These are phyloP conservation scores for Theonella swinhoei DNA, from an alignment of 37 sponge, comb jelly and placozoan species.

Conservation along the genomic window DNA sequence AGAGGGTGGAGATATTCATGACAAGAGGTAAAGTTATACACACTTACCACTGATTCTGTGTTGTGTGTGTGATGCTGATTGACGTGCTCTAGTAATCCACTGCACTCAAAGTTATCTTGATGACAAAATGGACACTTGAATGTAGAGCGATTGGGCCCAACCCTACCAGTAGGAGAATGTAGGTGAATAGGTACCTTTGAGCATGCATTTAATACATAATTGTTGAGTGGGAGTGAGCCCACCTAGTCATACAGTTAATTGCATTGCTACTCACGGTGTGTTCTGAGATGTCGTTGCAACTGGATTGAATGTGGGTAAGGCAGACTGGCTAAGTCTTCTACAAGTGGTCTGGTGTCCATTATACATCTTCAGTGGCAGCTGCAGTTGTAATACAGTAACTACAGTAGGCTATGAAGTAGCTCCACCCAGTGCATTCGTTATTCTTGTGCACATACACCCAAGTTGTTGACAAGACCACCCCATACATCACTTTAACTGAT, in stretches of 20 bases:
- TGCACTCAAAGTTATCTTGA: slow-evolving; percentile 47
- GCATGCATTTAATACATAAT: too few relatives aligned
- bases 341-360: slow-evolving; percentile 34
- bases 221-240: background rate
- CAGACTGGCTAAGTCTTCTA: background rate
- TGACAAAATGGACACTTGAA: slow-evolving; percentile 74
- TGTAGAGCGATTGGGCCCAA: slow-evolving; percentile 55
- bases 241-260: background rate
- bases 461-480: too few relatives aligned
- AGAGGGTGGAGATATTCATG: too few relatives aligned
- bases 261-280: background rate
- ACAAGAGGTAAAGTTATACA: background rate
- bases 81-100: slow-evolving; percentile 51
- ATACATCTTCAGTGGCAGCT: slow-evolving; percentile 30
- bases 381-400: background rate
- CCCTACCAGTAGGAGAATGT: background rate
- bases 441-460: too few relatives aligned
- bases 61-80: slow-evolving; percentile 31
- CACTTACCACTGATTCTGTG: slow-evolving; percentile 26
- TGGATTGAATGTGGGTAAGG: slow-evolving; percentile 13
- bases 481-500: too few relatives aligned
- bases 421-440: too few relatives aligned
- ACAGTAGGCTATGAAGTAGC: too few relatives aligned
- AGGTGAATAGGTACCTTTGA: background rate
- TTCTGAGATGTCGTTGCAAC: slow-evolving; percentile 22